These are phyloP conservation scores for Marmota flaviventris DNA, from an alignment of 2,113 vertebrate species.

Conservation along the genomic window DNA sequence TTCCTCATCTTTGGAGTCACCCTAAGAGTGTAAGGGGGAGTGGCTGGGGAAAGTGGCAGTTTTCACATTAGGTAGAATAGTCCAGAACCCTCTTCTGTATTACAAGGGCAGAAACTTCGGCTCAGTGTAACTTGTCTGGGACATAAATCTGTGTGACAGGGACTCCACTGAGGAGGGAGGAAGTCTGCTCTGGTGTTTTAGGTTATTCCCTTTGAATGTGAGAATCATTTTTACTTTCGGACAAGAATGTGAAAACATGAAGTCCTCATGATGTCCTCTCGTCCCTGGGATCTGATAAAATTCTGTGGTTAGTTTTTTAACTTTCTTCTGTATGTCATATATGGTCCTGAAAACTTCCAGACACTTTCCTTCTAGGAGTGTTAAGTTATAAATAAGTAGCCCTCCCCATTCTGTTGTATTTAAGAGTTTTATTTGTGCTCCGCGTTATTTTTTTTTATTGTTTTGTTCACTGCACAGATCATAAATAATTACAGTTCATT, in stretches of 20 bases:
- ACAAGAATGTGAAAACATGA: not conserved
- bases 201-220: not conserved
- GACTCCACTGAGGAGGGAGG: not conserved
- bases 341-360: not conserved
- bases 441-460: not conserved
- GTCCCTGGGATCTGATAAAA: not conserved
- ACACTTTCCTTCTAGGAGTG: not conserved
- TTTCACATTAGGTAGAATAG: not conserved
- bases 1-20: not conserved
- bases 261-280: not conserved
- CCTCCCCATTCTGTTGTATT: not conserved
- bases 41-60: not conserved
- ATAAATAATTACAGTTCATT: conserved; percentile 11
- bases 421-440: not conserved
- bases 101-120: not conserved
- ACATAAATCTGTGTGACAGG: not conserved
- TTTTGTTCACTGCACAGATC: not conserved
- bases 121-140: not conserved
- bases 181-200: not conserved
- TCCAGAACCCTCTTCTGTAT: not conserved
- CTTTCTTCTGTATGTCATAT: not conserved
- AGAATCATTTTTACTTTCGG: not conserved
- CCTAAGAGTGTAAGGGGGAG: accelerated
- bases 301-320: not conserved
- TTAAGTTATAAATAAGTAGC: not conserved